Conservation (phyloP, 2,888 invertebrate genomes). For the Smittia aterrima region DNA sequence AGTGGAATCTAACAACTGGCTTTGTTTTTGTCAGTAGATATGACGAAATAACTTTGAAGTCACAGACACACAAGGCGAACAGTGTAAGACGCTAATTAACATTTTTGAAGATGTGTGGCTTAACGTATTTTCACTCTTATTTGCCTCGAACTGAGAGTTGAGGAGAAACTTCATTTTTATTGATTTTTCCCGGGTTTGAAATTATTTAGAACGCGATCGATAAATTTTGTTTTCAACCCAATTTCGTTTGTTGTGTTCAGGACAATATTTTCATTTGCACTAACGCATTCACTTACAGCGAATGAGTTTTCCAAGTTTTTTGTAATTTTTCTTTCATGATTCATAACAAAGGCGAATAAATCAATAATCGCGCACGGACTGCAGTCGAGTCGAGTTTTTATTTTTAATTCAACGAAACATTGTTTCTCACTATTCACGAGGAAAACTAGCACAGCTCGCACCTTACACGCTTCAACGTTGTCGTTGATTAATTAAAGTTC, state of each 20-base stretch:
- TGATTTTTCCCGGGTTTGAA: too few relatives aligned
- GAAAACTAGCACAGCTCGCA: too few relatives aligned
- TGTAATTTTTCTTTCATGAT: background rate
- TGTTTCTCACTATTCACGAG: too few relatives aligned
- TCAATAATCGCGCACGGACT: too few relatives aligned
- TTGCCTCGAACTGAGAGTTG: background rate
- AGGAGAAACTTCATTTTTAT: background rate
- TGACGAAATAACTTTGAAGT: slow-evolving; percentile 1
- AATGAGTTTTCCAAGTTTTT: background rate
- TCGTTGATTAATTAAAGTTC: background rate
- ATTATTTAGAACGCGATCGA: background rate
- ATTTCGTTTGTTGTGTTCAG: background rate
- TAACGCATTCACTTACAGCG: too few relatives aligned
- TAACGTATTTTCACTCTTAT: slow-evolving; percentile 16
- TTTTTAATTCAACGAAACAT: too few relatives aligned
- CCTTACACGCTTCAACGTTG: background rate
- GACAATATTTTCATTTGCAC: too few relatives aligned
- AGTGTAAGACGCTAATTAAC: background rate
- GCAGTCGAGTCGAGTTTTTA: too few relatives aligned
- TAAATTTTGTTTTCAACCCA: background rate
- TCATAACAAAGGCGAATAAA: background rate
- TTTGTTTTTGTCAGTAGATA: background rate
- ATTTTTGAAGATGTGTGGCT: background rate
- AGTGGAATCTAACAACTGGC: background rate
- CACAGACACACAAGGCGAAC: background rate